phyloP scores from a whole-genome alignment of 2,797 vertebrate genomes.

The Trichosurus vulpecula region DNA sequence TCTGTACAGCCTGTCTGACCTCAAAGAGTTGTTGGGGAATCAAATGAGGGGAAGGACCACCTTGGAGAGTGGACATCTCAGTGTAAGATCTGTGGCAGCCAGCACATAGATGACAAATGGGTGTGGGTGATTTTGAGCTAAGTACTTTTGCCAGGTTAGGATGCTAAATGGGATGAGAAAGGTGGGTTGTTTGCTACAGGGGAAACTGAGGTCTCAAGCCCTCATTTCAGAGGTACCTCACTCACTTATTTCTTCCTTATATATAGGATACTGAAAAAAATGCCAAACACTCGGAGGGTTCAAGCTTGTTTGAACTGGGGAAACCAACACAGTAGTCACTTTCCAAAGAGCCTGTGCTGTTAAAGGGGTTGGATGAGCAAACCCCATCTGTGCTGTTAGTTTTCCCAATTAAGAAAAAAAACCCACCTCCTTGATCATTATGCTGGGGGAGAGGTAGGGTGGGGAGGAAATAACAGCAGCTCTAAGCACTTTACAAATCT shows the following conservation, averaged over 20 bases:
- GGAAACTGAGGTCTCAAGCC: not conserved
- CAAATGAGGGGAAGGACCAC: not conserved
- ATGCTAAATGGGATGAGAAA: not conserved
- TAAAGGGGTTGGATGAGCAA: too few species aligned
- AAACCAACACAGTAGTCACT: not conserved
- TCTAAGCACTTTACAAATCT: not conserved
- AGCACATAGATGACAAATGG: not conserved
- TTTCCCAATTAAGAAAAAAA: not conserved
- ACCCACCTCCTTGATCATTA: not conserved
- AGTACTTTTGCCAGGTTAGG: constrained; percentile 30
- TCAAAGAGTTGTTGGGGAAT: constrained; percentile 25
- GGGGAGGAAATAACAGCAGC: not conserved
- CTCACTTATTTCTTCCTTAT: not conserved
- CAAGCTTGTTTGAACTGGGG: not conserved
- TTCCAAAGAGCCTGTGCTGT: not conserved
- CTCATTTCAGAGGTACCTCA: not conserved
- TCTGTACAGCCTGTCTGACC: not conserved
- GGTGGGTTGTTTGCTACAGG: not conserved
- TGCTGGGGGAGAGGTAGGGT: too few species aligned
- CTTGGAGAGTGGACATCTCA: not conserved
- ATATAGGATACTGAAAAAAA: not conserved
- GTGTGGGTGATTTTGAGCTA: not conserved
- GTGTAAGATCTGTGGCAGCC: not conserved
- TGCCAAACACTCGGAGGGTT: not conserved
- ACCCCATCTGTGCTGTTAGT: not conserved